Percentiles rank a stretch among this genome's conserved stretches.
Conservation (phyloP, 2,797 vertebrate genomes). For the Sandelia bainsii region DNA sequence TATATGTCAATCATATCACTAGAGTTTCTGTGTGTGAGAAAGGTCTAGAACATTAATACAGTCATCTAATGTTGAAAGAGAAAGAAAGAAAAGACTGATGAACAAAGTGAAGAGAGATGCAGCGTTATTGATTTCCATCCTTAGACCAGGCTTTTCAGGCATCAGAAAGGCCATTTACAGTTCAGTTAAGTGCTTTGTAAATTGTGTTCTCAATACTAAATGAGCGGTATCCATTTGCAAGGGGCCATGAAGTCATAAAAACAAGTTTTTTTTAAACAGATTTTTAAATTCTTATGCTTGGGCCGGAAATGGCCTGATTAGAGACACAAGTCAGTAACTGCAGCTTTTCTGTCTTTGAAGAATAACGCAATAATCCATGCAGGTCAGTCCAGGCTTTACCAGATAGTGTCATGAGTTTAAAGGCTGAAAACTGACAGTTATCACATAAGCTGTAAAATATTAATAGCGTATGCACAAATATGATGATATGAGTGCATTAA, state of each 20-base stretch:
- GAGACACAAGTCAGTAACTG: constrained; percentile 48
- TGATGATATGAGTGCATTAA: too few species aligned
- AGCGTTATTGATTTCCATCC: constrained; percentile 77
- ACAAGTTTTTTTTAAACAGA: too few species aligned
- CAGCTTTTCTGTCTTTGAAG: constrained; percentile 32
- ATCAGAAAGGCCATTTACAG: constrained; percentile 78
- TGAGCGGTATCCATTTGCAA: constrained; percentile 77
- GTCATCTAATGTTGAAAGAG: constrained; percentile 64
- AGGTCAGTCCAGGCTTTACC: constrained; percentile 17
- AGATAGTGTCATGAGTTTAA: constrained; percentile 5
- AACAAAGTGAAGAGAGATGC: constrained; percentile 68
- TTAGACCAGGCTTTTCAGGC: constrained; percentile 72
- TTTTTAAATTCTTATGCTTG: constrained; percentile 73
- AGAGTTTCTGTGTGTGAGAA: constrained; percentile 22
- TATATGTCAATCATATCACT: constrained; percentile 31
- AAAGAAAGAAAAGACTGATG: constrained; percentile 65
- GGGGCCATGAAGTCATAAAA: constrained; percentile 72
- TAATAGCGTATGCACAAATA: background rate
- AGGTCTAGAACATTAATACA: constrained; percentile 51
- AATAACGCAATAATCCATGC: constrained; percentile 20
- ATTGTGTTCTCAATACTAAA: constrained; percentile 77
- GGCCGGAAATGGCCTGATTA: constrained; percentile 60
- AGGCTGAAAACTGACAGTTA: constrained; percentile 6
- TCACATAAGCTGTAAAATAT: background rate
- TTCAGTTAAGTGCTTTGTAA: constrained; percentile 84